Evolutionary conservation across 2,797 vertebrate genomes (phyloP).

Genomic region (Sebastiscus albofasciatus): DNA sequence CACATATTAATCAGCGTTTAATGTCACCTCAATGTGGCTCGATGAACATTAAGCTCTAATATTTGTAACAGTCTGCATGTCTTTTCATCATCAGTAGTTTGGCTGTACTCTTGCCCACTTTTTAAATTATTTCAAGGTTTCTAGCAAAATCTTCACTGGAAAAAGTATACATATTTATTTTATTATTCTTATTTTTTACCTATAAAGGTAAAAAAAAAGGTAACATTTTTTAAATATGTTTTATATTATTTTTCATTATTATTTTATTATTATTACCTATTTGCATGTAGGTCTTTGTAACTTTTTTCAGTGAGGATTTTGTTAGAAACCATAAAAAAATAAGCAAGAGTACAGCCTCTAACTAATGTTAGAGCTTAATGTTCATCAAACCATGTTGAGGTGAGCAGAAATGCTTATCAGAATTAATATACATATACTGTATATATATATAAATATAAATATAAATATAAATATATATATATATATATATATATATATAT

Average conservation of each 20-base stretch:
- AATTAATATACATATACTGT: not conserved
- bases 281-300: not conserved
- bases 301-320: not conserved
- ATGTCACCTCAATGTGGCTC: not conserved
- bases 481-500: too few relatives aligned
- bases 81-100: not conserved
- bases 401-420: not conserved
- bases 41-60: not conserved
- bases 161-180: not conserved
- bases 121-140: not conserved
- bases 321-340: not conserved
- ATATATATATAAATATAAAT: too few relatives aligned
- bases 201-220: not conserved
- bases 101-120: not conserved
- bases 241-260: not conserved
- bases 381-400: not conserved
- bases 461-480: too few relatives aligned
- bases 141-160: not conserved
- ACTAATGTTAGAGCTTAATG: not conserved
- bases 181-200: not conserved
- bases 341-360: not conserved
- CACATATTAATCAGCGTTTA: not conserved
- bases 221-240: not conserved
- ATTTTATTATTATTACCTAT: not conserved
- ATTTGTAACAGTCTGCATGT: not conserved